A percentile compares a stretch with the other conserved stretches of the same genome.
Evolutionary conservation across 2,888 invertebrate genomes (phyloP).

Genomic region (Yponomeuta cagnagella): DNA sequence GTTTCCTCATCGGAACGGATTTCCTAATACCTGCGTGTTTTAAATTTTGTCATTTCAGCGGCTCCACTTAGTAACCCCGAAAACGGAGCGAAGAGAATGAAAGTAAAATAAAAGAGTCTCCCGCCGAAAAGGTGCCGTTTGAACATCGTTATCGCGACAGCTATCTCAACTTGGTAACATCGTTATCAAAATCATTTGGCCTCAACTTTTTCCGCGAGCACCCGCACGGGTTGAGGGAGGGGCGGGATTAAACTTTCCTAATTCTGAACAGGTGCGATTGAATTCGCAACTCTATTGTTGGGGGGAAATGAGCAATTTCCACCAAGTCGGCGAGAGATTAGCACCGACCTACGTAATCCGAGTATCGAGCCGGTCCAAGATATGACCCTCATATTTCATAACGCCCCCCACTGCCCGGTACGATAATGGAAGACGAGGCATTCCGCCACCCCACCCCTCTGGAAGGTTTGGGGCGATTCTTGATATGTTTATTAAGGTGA

Average conservation of each 20-base stretch:
- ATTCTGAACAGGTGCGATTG: conserved; percentile 17
- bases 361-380: conserved; percentile 39
- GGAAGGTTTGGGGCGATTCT: conserved; percentile 34
- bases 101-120: neutral
- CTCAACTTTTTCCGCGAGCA: neutral
- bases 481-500: conserved; percentile 58
- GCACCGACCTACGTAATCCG: conserved; percentile 45
- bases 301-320: conserved; percentile 47
- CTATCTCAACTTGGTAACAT: conserved; percentile 4
- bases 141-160: conserved; percentile 2
- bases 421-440: conserved; percentile 16
- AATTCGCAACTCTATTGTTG: conserved; percentile 16
- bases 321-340: conserved; percentile 52
- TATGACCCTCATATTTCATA: conserved; percentile 60
- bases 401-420: conserved; percentile 26
- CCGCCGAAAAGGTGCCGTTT: neutral
- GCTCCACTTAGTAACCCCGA: neutral
- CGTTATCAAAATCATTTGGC: conserved; percentile 7
- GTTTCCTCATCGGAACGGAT: neutral
- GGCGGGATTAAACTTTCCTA: conserved; percentile 15
- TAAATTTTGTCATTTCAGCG: neutral
- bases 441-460: conserved; percentile 2
- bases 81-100: neutral
- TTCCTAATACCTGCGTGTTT: neutral
- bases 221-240: conserved; percentile 13